Conservation (phyloP, 2,797 vertebrate species). For the Siniperca obscura region DNA sequence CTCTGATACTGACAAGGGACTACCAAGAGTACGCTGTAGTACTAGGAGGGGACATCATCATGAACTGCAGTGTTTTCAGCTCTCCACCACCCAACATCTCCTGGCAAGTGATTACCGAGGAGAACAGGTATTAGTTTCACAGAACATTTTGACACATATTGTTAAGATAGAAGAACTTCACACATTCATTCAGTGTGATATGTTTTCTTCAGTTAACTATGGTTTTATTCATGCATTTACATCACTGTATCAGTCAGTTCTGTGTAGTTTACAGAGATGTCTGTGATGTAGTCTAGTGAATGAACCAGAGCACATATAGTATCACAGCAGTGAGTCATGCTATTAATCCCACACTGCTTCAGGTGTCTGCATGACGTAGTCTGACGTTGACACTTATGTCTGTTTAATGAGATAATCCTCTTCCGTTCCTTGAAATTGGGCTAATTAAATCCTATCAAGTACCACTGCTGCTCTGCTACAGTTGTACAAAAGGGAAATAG, state of each 20-base stretch:
- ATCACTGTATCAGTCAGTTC: not conserved
- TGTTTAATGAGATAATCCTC: conserved; percentile 64
- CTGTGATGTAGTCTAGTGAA: conserved; percentile 5
- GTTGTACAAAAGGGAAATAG: conserved; percentile 42
- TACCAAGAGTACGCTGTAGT: conserved; percentile 87
- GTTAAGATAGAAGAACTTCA: not conserved
- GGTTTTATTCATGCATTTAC: not conserved
- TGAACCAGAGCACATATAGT: conserved; percentile 8
- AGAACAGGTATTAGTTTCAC: not conserved
- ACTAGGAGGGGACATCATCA: conserved; percentile 79
- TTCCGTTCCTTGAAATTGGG: conserved; percentile 45
- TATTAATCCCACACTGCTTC: conserved; percentile 54
- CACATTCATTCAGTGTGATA: not conserved
- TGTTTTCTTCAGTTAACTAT: not conserved
- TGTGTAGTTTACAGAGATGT: conserved; percentile 3
- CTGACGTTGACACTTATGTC: conserved; percentile 50
- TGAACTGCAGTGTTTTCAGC: conserved; percentile 91
- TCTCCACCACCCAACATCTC: conserved; percentile 86
- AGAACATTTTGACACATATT: conserved; percentile 4
- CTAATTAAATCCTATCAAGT: conserved; percentile 46
- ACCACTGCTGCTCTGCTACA: conserved; percentile 27
- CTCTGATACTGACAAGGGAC: conserved; percentile 90
- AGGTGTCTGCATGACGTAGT: conserved; percentile 48
- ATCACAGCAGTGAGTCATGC: conserved; percentile 29
- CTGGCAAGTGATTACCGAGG: conserved; percentile 86